Conservation (phyloP, 2,888 invertebrate species). For the Metallyticus violacea region DNA sequence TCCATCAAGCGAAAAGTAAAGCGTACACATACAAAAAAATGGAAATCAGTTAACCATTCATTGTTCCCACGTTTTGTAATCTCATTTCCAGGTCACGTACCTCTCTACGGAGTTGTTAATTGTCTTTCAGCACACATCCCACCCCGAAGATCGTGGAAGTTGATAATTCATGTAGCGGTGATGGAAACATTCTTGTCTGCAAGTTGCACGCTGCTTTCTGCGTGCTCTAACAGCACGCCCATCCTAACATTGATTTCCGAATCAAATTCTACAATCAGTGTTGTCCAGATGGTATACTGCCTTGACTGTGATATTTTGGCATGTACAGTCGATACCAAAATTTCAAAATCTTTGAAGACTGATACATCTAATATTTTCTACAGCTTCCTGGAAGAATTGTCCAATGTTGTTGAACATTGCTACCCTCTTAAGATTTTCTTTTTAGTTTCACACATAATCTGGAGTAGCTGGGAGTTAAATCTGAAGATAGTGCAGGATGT, state of each 20-base stretch:
- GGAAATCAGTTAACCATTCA: background rate
- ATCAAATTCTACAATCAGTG: background rate
- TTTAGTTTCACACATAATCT: no score
- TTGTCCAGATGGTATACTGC: no score
- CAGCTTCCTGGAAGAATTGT: no score
- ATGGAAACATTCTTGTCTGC: background rate
- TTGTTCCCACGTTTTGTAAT: background rate
- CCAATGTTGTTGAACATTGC: no score
- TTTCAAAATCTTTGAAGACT: no score
- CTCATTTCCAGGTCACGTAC: background rate
- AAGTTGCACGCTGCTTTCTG: background rate
- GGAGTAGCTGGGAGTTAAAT: no score
- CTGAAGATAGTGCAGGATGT: no score
- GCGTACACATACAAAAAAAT: background rate
- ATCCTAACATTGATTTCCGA: conserved; percentile 6
- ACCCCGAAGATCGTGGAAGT: background rate
- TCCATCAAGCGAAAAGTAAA: background rate
- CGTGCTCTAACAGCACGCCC: background rate
- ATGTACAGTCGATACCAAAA: no score
- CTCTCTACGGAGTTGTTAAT: background rate
- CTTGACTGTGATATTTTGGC: no score
- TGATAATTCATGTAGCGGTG: background rate
- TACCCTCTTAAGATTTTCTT: no score
- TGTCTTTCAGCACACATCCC: background rate
- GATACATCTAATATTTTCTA: no score